Percentiles rank a stretch among this genome's conserved stretches.
Evolutionary conservation across 2,797 vertebrate species (phyloP).

Genomic region (Helicolenus hilgendorfi): DNA sequence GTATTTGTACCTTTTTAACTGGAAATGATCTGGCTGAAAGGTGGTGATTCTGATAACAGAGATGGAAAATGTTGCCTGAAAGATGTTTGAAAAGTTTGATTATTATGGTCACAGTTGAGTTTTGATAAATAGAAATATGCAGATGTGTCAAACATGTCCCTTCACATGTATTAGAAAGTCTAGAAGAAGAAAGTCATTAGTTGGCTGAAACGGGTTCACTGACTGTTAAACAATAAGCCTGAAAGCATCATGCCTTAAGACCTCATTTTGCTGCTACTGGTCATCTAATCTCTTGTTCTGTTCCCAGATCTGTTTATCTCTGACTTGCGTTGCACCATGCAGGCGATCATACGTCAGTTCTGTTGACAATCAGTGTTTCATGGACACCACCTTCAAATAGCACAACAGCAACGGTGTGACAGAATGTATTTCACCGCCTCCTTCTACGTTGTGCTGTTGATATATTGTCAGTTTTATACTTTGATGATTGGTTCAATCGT

Average conservation of each 20-base stretch:
- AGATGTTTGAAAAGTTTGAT: not conserved
- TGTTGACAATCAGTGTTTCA: conserved; percentile 79
- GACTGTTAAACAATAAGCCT: conserved; percentile 55
- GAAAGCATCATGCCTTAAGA: conserved; percentile 79
- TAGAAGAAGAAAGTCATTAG: not conserved
- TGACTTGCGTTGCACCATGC: not conserved
- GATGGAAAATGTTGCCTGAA: not conserved
- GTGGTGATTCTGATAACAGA: conserved; percentile 5
- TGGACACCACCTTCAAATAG: conserved; percentile 27
- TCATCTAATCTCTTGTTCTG: conserved; percentile 25
- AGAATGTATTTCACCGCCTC: conserved; percentile 27
- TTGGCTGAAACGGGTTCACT: conserved; percentile 43
- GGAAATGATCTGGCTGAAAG: not conserved
- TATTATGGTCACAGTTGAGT: not conserved
- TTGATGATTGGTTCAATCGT: not conserved
- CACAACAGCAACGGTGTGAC: conserved; percentile 29
- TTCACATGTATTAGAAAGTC: not conserved
- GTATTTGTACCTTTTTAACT: not conserved
- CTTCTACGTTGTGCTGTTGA: not conserved
- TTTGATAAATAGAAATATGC: conserved; percentile 14
- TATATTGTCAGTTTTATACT: conserved; percentile 14
- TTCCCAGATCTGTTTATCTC: conserved; percentile 6
- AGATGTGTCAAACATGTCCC: not conserved
- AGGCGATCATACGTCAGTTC: conserved; percentile 22
- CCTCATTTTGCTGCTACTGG: conserved; percentile 79